These are phyloP conservation scores for Trididemnum nubilum DNA, from an alignment of 23 tunicate genomes.

Conservation along the genomic window DNA sequence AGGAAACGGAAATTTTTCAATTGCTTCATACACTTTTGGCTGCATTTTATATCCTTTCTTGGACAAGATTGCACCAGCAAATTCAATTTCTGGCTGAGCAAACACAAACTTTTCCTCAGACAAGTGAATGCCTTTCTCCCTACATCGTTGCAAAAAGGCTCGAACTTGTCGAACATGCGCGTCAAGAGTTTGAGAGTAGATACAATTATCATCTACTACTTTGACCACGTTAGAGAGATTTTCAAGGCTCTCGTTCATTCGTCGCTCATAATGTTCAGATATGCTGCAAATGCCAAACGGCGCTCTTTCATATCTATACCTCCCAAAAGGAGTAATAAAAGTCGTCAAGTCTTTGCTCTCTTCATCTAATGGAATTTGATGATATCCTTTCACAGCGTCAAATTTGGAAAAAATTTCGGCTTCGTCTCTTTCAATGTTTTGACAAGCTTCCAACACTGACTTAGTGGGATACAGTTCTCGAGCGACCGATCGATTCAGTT, in stretches of 20 bases:
- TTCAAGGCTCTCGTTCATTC: background rate
- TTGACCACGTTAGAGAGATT: background rate
- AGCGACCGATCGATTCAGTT: background rate
- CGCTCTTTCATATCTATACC: background rate
- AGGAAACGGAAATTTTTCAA: background rate
- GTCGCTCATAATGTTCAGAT: conserved; percentile 9
- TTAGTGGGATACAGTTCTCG: background rate
- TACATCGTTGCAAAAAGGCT: background rate
- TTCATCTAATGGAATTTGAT: conserved; percentile 6
- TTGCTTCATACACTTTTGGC: background rate
- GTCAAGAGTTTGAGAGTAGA: background rate
- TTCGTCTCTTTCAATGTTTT: background rate
- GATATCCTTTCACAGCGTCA: conserved; percentile 14
- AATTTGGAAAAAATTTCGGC: background rate
- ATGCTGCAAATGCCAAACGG: conserved; percentile 18
- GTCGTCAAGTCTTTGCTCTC: conserved; percentile 16
- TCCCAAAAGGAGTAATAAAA: conserved; percentile 7
- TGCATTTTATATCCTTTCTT: conserved; percentile 2
- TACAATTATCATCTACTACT: conserved; percentile 2
- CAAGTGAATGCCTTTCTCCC: background rate
- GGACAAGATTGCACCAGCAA: conserved; percentile 4
- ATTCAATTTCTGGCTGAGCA: background rate
- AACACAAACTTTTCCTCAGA: background rate
- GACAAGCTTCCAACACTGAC: conserved; percentile 4
- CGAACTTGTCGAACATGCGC: background rate